Percentiles rank a stretch among this genome's conserved stretches.
Evolutionary conservation across 2,888 invertebrate species (phyloP).

Genomic region (Volucella inflata): DNA sequence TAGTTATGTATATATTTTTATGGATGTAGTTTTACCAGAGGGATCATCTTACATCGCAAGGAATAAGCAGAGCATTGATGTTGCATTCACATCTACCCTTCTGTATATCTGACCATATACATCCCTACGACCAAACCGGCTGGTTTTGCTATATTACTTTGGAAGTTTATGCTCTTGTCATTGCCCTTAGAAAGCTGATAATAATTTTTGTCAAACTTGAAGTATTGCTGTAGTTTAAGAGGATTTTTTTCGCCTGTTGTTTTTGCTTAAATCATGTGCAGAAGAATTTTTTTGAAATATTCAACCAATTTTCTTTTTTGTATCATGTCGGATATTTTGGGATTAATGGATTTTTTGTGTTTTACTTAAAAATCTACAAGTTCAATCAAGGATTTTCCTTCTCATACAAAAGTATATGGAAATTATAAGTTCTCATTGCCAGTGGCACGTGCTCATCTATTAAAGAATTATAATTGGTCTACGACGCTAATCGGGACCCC

Average conservation of each 20-base stretch:
- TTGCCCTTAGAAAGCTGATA: slow-evolving; percentile 16
- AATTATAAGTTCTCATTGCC: slow-evolving; percentile 36
- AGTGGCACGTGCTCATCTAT: slow-evolving; percentile 50
- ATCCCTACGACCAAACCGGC: slow-evolving; percentile 24
- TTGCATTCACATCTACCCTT: slow-evolving; percentile 57
- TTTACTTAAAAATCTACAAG: slow-evolving; percentile 24
- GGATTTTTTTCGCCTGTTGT: slow-evolving; percentile 20
- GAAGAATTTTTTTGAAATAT: too few species aligned
- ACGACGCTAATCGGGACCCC: slow-evolving; percentile 18
- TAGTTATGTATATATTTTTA: background rate
- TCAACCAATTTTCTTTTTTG: background rate
- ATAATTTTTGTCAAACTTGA: slow-evolving; percentile 17
- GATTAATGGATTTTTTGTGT: slow-evolving; percentile 60
- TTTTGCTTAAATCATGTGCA: background rate
- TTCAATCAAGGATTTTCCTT: slow-evolving; percentile 3
- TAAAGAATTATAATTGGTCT: slow-evolving; percentile 37
- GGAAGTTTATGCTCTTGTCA: slow-evolving; percentile 15
- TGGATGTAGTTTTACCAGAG: slow-evolving; percentile 39
- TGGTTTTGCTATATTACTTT: slow-evolving; percentile 29
- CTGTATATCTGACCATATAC: slow-evolving; percentile 15
- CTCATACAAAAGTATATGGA: slow-evolving; percentile 8
- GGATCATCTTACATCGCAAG: slow-evolving; percentile 59
- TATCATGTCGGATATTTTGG: background rate
- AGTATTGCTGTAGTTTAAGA: slow-evolving; percentile 20
- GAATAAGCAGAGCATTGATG: slow-evolving; percentile 32